Base-by-base conservation (phyloP, 2,797 vertebrate genomes). In the Steatocranus sp. region DNA sequence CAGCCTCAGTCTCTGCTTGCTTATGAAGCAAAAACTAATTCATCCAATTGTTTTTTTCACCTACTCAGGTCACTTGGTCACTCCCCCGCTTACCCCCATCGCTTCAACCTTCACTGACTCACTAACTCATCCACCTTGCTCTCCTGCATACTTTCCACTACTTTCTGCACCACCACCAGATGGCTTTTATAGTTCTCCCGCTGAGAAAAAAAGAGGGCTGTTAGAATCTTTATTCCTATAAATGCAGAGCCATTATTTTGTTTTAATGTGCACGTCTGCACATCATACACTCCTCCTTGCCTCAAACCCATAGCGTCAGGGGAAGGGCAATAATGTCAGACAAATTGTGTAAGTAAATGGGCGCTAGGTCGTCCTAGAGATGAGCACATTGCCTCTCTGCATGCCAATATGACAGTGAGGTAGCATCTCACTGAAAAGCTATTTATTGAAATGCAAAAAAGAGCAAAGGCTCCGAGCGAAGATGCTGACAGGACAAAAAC, bases 401-500 rank as follows among this genome's bases (percentile, higher is more conserved):
- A 94, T 95, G 92, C 90, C 92, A 95, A 95, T 95, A 92, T 93
- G 94, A 93, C 92, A 83, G 78, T 56, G 79, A 93, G 86, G 89
- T 87, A 92, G 92, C 86, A 93, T 93, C 87, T 92, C 5, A 18
- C 86, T 90, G 81, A 89, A 92, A 93, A 93, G 92, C 91, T 90
- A 93, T 94, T 95, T 93, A 93, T 93, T 95, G 90, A 95, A 96
- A 96, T 93, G 91, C 90, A 91, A 92, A 92, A 91, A 91, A 88
- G 76, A 89, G 75, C 75, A 82, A 88, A 86, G 75, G 76, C 91
- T 90, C 83, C 70, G 82, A 87, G 90, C 83, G 79, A 92, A 95
- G 86, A 93, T 94, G 95, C 95, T 96, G 96, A 96, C 91, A 83
- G 85, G 91, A 94, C 91, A 91, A 93, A 96, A 95, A 92, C 46